A percentile compares a stretch with the other conserved stretches of the same genome.
Evolutionary conservation across 2,113 vertebrate genomes (phyloP).

Genomic region (Scatophagus argus): DNA sequence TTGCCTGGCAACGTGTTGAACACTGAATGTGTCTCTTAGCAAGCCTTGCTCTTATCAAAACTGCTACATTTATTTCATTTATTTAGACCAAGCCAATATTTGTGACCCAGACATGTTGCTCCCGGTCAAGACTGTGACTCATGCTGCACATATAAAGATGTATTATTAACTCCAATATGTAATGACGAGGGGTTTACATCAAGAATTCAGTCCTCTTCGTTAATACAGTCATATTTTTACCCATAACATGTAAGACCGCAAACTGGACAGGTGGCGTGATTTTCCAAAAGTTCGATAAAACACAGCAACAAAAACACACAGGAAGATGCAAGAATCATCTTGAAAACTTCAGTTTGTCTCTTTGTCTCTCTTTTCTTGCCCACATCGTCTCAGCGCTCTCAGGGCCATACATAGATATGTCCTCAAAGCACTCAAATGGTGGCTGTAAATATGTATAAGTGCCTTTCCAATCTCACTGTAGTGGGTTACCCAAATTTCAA

Average conservation of each 20-base stretch:
- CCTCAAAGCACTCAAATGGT: slow-evolving; percentile 17
- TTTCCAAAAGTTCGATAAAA: slow-evolving; percentile 32
- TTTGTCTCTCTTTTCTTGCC: not conserved
- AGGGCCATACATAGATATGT: slow-evolving; percentile 9
- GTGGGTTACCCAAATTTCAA: not conserved
- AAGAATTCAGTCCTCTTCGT: not conserved
- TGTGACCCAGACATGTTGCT: slow-evolving; percentile 38
- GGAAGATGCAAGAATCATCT: not conserved
- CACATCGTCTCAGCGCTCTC: not conserved
- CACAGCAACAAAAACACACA: slow-evolving; percentile 56
- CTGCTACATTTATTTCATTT: not conserved
- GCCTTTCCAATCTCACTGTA: not conserved
- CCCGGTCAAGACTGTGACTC: slow-evolving; percentile 33
- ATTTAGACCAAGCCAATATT: slow-evolving; percentile 11
- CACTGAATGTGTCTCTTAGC: not conserved
- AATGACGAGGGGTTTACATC: not conserved
- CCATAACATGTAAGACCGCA: not conserved
- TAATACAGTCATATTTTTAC: slow-evolving; percentile 1
- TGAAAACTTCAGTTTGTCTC: slow-evolving; percentile 6
- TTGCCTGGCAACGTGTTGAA: not conserved
- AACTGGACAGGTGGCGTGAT: not conserved
- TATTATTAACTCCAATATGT: not conserved
- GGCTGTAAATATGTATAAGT: slow-evolving; percentile 3
- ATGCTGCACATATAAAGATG: not conserved
- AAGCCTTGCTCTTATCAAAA: not conserved